Evolutionary conservation across 2,113 vertebrate genomes (phyloP).

Genomic region (Narcine bancroftii): DNA sequence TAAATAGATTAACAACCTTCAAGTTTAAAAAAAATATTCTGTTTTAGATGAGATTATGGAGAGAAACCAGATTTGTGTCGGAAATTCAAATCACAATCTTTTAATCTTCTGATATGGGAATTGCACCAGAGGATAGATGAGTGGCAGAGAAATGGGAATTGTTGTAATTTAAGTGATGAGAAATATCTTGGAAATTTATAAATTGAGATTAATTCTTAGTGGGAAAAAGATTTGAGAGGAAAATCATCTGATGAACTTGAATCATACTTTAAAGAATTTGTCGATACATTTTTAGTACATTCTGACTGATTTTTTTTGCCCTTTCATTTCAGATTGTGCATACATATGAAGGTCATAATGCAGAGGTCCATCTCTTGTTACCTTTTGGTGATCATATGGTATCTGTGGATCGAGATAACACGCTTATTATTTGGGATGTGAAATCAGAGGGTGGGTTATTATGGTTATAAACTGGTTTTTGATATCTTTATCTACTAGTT

Average conservation of each 20-base stretch:
- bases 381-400: conserved; percentile 88
- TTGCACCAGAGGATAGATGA: too few relatives aligned
- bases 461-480: conserved; percentile 38
- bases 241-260: not conserved
- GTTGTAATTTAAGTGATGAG: not conserved
- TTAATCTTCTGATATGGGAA: too few relatives aligned
- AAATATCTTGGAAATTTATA: not conserved
- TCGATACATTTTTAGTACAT: too few relatives aligned
- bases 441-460: conserved; percentile 65
- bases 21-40: not conserved
- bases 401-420: conserved; percentile 73
- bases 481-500: not conserved
- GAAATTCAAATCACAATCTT: too few relatives aligned
- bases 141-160: not conserved
- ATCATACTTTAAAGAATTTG: not conserved
- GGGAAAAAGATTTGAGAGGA: not conserved
- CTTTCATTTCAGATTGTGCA: conserved; percentile 67
- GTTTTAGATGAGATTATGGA: not conserved
- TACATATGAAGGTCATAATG: conserved; percentile 72
- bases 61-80: too few relatives aligned
- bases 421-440: conserved; percentile 83
- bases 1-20: not conserved
- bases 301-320: conserved; percentile 24
- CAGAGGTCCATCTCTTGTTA: conserved; percentile 74
- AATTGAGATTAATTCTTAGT: not conserved